phyloP scores from a whole-genome alignment of 2,888 invertebrate species.

The Choreutis nemorana region DNA sequence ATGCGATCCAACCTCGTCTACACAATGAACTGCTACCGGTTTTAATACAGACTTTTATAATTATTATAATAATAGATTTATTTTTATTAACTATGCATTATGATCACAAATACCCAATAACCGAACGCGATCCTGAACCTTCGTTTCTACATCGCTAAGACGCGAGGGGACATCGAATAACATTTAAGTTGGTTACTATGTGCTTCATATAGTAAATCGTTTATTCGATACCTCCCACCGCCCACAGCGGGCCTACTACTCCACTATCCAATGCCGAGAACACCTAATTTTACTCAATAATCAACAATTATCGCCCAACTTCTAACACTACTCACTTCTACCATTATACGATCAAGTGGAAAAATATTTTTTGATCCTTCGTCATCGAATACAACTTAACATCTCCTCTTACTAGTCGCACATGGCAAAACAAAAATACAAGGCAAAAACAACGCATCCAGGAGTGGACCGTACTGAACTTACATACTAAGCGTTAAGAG shows the following conservation, averaged over 20 bases:
- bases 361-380: constrained; percentile 62
- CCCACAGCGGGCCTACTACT: constrained; percentile 6
- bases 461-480: neutral
- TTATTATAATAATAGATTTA: constrained; percentile 38
- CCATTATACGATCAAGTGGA: constrained; percentile 57
- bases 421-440: constrained; percentile 49
- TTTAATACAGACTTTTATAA: constrained; percentile 38
- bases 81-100: constrained; percentile 55
- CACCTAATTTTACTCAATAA: constrained; percentile 65
- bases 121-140: constrained; percentile 48
- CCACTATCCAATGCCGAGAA: constrained; percentile 55
- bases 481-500: constrained; percentile 16
- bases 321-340: constrained; percentile 58
- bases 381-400: constrained; percentile 48
- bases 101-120: constrained; percentile 59
- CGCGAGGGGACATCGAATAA: too few species aligned
- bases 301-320: constrained; percentile 64
- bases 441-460: constrained; percentile 27
- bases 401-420: constrained; percentile 36
- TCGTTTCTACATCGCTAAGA: too few species aligned
- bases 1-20: constrained; percentile 20
- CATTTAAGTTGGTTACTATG: too few species aligned
- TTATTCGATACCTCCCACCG: too few species aligned
- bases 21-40: constrained; percentile 32
- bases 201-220: too few species aligned